Evolutionary conservation across 1,140 invertebrate genomes (phyloP), one percentile per base, ranked within the genome.

Genomic region (Yoshiicerus persimilis): DNA sequence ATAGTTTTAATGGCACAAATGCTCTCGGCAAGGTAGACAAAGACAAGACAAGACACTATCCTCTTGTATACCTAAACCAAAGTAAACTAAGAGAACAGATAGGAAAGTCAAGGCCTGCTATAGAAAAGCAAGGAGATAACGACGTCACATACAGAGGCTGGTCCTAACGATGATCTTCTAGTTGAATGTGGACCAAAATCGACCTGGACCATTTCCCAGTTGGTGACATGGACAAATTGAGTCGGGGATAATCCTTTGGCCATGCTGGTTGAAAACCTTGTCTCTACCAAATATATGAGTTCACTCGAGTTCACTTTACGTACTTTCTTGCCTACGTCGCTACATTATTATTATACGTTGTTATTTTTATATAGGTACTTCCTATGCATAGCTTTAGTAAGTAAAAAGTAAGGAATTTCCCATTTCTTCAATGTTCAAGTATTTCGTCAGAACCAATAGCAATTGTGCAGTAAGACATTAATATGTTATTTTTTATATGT

Each of bases 181-280:
- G 16, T 80, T 80, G 75, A 80, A 80, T 80, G 13, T 80, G 75
- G 75, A 80, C 75, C 75, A 41, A 84, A 30, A 84, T 47, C 38
- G 38, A 84, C 38, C 47, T 84, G 38, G 38, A 84, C 83, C 83
- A 84, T 84, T 84, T 84, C 83, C 83, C 83, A 84, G 23, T 84
- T 56, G 41, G 83, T 84, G 83, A 84, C 83, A 62, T 84, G 39
- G 38, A 84, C 83, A 84, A 84, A 84, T 84, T 84, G 83, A 84
- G 83, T 84, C 83, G 38, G 23, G 38, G 38, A 84, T 84, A 84
- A 84, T 84, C 83, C 83, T 84, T 84, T 84, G 38, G 38, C 83
- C 47, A 62, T 25, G 38, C 56, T 84, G 83, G 75, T 80, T 80
- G 75, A 36, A 36, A 36, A 80, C 32, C 75, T 80, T 80, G 75